These are phyloP conservation scores for Palloptera scutellata DNA, from an alignment of 2,888 invertebrate genomes.

Conservation along the genomic window DNA sequence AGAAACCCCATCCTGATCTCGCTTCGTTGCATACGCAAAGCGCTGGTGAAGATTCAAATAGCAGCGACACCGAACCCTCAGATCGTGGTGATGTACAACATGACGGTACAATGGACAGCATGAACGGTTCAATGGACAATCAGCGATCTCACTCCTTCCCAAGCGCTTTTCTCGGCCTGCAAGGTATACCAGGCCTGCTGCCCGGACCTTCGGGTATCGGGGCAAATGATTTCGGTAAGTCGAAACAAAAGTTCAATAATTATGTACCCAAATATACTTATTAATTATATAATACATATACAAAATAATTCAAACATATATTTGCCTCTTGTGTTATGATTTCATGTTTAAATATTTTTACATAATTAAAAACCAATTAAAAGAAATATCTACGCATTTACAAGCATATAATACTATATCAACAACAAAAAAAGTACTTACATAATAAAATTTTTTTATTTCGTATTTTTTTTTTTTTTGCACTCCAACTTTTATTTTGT, in stretches of 20 bases:
- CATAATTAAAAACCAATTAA: too few relatives aligned
- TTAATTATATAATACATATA: not conserved
- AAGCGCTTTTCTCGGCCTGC: constrained; percentile 80
- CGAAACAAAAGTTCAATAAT: not conserved
- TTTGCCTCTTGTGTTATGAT: constrained; percentile 33
- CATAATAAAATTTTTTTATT: not conserved
- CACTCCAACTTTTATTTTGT: not conserved
- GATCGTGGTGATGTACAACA: constrained; percentile 71
- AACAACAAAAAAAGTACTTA: not conserved
- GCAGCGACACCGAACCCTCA: constrained; percentile 83
- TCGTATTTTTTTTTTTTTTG: not conserved
- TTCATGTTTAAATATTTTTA: constrained; percentile 17
- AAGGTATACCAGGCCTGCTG: constrained; percentile 80
- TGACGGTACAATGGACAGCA: constrained; percentile 70
- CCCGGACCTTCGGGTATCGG: constrained; percentile 87
- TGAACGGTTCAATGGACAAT: constrained; percentile 72
- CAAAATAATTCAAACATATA: constrained; percentile 8
- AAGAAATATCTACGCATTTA: too few relatives aligned
- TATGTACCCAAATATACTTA: too few relatives aligned
- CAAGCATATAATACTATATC: constrained; percentile 1
- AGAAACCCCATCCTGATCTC: constrained; percentile 68
- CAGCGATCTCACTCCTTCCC: constrained; percentile 79
- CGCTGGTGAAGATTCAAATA: constrained; percentile 84
- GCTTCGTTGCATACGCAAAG: constrained; percentile 72
- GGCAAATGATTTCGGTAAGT: constrained; percentile 85